Evolutionary conservation across 2,888 invertebrate species (phyloP).

Genomic region (Aporophyla nigra): DNA sequence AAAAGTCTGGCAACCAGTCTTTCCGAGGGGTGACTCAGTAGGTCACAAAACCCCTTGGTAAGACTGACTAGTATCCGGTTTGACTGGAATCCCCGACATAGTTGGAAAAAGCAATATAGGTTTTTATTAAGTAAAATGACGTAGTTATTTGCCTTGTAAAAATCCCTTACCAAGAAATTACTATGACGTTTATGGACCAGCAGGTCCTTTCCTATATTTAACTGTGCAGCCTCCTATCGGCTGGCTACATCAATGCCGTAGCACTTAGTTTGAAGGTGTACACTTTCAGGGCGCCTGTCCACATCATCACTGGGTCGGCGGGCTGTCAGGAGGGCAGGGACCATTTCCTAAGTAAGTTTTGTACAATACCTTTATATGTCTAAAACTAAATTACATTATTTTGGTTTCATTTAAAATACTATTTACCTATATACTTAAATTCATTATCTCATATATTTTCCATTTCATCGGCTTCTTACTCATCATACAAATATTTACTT

Average conservation of each 20-base stretch:
- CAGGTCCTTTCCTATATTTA: not conserved
- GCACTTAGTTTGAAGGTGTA: not conserved
- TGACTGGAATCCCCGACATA: no score
- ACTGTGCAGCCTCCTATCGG: not conserved
- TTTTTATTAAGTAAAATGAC: no score
- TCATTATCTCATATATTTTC: not conserved
- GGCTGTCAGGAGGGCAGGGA: slow-evolving; percentile 93
- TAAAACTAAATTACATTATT: not conserved
- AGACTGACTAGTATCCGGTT: no score
- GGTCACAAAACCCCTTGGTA: no score
- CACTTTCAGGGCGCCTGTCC: slow-evolving; percentile 95
- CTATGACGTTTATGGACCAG: no score
- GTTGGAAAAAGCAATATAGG: no score
- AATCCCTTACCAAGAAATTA: not conserved
- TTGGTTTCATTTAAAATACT: not conserved
- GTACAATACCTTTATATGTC: not conserved
- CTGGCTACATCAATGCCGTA: not conserved
- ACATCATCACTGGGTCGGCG: slow-evolving; percentile 92
- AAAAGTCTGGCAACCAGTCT: no score
- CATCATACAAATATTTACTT: not conserved
- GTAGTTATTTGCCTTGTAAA: not conserved
- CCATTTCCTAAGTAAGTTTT: slow-evolving; percentile 91
- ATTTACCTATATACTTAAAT: not conserved
- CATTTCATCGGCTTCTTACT: not conserved
- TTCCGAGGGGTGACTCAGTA: no score